Base-by-base conservation (phyloP, 2,113 vertebrate genomes). In the Pachyramphus minor region DNA sequence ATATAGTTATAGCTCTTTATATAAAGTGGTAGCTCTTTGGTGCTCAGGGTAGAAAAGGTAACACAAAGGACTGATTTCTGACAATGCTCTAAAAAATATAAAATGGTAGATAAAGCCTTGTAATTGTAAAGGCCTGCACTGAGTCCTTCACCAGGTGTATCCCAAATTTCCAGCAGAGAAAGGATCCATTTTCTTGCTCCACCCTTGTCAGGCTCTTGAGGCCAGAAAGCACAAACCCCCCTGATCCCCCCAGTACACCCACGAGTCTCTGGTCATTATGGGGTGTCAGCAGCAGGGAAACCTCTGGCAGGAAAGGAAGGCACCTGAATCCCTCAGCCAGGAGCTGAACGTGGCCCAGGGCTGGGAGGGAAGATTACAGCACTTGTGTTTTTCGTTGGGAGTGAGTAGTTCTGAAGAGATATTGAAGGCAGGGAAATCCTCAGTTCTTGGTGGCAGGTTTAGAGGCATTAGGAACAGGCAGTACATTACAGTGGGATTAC, bases 221-320 rank as follows among this genome's bases (percentile, higher is more conserved):
- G 41, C 21, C 60, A 74, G n/a, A 45, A 78, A 64, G 30, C 18
- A 68, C 8, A 33, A 3, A 10, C 5, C 17, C 9, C 9, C 28
- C 9, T 1, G 3, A 21, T n/a, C 13, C 17, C 14, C 63, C 8
- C 8, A 8, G 5, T 8, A 12, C 4, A 49, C 41, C 31, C 5
- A 0, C 0, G 2, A 56, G 8, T 10, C 1, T 3, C 10, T 4
- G 56, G 27, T 33, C 9, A 0, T 53, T 75, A 3, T 0, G 2
- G n/a, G 41, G 12, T 18, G 9, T 31, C 14, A 15, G 58, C 27
- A 64, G 14, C 11, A 2, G 58, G 17, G 18, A 77, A 89, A 82
- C 12, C n/a, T 20, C 44, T 42, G 35, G 69, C 17, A 50, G 73
- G 49, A 59, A 59, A 35, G 5, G 75, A 58, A 94, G 7, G 17